A percentile compares a stretch with the other conserved stretches of the same genome.
These are phyloP conservation scores for Shinisaurus crocodilurus DNA, from an alignment of 2,113 vertebrate genomes.

Conservation along the genomic window DNA sequence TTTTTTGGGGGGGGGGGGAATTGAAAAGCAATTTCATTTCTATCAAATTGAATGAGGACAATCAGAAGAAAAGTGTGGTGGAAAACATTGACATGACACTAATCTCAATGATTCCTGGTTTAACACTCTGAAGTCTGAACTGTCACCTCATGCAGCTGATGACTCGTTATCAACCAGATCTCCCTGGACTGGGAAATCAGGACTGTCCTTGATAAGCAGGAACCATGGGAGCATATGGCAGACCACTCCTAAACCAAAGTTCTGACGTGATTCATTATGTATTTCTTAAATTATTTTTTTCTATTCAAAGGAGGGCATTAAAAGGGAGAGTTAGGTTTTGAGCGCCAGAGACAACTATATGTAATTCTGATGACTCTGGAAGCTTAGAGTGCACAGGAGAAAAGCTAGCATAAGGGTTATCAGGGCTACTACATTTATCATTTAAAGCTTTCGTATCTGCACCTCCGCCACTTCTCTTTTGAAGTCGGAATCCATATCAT, in stretches of 20 bases:
- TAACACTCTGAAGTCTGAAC: no score
- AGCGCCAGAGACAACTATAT: neutral
- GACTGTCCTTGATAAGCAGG: no score
- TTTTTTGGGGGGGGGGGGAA: no score
- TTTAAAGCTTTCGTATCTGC: conserved; percentile 37
- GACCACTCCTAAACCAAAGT: neutral
- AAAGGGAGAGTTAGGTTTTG: neutral
- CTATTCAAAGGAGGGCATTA: neutral
- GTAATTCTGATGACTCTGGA: conserved; percentile 32
- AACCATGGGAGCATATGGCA: neutral
- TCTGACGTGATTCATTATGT: no score
- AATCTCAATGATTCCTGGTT: no score
- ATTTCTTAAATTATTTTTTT: neutral
- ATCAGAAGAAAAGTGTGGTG: no score
- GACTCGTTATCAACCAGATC: no score
- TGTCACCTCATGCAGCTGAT: no score
- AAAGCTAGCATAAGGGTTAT: conserved; percentile 35
- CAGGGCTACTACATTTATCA: conserved; percentile 6
- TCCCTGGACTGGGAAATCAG: neutral
- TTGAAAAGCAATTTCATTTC: no score
- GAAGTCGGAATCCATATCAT: conserved; percentile 46
- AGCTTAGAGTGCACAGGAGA: conserved; percentile 37
- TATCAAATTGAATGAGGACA: no score
- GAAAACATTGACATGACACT: no score
- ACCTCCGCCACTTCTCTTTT: conserved; percentile 25